Conservation (phyloP, 2,797 vertebrate genomes). For the Carduelis carduelis region DNA sequence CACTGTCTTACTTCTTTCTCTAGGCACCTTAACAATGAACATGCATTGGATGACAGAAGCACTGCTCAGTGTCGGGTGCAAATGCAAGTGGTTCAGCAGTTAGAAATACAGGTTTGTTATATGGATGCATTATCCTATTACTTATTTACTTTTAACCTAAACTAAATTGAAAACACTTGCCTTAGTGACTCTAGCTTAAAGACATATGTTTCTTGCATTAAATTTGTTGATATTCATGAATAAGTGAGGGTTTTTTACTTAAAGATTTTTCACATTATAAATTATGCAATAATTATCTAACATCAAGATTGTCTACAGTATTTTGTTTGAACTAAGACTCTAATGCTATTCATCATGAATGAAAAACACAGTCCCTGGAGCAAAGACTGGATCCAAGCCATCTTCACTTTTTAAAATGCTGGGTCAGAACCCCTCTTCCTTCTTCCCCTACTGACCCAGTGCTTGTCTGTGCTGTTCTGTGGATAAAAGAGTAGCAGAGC, state of each 20-base stretch:
- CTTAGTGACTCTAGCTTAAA: slow-evolving; percentile 6
- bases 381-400: neutral
- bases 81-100: slow-evolving; percentile 98
- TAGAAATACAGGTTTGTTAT: slow-evolving; percentile 94
- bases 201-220: neutral
- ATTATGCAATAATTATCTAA: slow-evolving; percentile 43
- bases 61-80: slow-evolving; percentile 98
- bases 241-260: neutral
- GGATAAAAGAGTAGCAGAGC: neutral
- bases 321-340: slow-evolving; percentile 40
- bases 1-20: slow-evolving; percentile 36
- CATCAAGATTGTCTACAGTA: slow-evolving; percentile 3
- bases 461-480: neutral
- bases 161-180: neutral
- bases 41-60: slow-evolving; percentile 96
- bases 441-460: neutral
- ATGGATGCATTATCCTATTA: neutral
- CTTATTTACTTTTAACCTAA: neutral
- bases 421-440: neutral
- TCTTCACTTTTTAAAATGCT: neutral
- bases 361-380: neutral
- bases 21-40: slow-evolving; percentile 99
- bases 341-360: neutral
- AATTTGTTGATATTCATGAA: neutral
- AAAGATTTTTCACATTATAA: slow-evolving; percentile 30